Conservation (phyloP, 2,888 invertebrate genomes). For the Morpho achilles region DNA sequence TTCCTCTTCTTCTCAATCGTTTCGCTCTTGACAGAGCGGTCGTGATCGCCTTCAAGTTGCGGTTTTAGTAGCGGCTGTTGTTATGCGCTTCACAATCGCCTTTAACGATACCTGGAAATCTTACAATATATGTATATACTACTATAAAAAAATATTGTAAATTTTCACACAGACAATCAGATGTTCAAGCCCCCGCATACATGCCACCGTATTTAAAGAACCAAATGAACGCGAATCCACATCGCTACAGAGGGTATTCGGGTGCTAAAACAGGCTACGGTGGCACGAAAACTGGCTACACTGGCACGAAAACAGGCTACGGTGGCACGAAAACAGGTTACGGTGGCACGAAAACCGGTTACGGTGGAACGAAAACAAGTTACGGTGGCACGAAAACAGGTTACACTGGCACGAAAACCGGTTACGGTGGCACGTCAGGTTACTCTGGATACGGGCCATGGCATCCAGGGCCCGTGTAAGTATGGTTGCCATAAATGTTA, state of each 20-base stretch:
- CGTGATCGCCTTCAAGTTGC: no score
- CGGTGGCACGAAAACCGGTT: constrained; percentile 29
- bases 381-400: constrained; percentile 30
- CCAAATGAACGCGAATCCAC: constrained; percentile 1
- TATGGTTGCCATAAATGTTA: neutral
- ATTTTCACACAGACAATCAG: constrained; percentile 51
- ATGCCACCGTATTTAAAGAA: constrained; percentile 51
- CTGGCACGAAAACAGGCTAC: constrained; percentile 34
- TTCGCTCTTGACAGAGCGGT: no score
- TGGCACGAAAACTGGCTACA: constrained; percentile 40
- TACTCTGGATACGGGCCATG: constrained; percentile 21
- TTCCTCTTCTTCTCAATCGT: no score
- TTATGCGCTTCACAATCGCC: no score
- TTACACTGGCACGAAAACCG: constrained; percentile 30
- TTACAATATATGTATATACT: no score
- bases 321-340: constrained; percentile 32
- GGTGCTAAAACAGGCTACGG: constrained; percentile 29
- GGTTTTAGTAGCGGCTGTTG: no score
- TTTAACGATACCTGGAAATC: no score
- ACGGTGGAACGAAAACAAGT: constrained; percentile 32
- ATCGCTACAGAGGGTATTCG: constrained; percentile 15
- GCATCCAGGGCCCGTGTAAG: constrained; percentile 8
- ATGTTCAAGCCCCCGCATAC: constrained; percentile 61
- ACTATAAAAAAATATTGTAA: no score
- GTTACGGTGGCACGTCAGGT: constrained; percentile 29